Evolutionary conservation across 2,888 invertebrate genomes (phyloP).

Genomic region (Metopia argyrocephala): DNA sequence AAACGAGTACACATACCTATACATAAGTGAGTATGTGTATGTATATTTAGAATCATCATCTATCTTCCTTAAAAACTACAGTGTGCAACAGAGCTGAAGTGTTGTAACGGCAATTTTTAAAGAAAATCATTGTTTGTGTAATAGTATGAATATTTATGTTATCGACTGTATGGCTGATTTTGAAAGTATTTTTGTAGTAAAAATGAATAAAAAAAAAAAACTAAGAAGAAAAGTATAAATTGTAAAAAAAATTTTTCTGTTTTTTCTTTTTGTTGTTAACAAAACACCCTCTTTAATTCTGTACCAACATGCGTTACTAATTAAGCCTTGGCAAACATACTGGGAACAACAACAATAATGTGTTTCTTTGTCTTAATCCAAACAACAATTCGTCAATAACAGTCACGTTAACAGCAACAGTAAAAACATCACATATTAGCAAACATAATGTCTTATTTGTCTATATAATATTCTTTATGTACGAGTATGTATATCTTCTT

Average conservation of each 20-base stretch:
- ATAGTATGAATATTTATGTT: background rate
- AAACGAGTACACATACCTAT: constrained; percentile 25
- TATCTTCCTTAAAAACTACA: too few species aligned
- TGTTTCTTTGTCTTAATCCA: background rate
- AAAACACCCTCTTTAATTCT: constrained; percentile 60
- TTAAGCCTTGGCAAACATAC: constrained; percentile 62
- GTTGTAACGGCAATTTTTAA: too few species aligned
- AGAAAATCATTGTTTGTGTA: too few species aligned
- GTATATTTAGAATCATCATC: background rate
- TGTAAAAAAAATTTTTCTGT: constrained; percentile 58
- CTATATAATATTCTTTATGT: background rate
- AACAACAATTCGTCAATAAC: background rate
- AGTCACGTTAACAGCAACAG: background rate
- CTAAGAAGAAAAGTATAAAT: constrained; percentile 26
- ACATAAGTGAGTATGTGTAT: constrained; percentile 29
- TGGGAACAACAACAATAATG: constrained; percentile 1
- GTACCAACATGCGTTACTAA: constrained; percentile 63
- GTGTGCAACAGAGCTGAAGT: too few species aligned
- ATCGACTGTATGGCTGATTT: constrained; percentile 23
- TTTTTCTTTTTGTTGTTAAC: too few species aligned
- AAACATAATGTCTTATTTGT: constrained; percentile 23
- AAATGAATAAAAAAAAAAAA: constrained; percentile 39
- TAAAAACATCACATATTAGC: constrained; percentile 22
- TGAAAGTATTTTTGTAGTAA: constrained; percentile 16
- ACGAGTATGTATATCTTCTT: background rate